Evolutionary conservation across 2,797 vertebrate species (phyloP).

Genomic region (Telmatherina bonti): DNA sequence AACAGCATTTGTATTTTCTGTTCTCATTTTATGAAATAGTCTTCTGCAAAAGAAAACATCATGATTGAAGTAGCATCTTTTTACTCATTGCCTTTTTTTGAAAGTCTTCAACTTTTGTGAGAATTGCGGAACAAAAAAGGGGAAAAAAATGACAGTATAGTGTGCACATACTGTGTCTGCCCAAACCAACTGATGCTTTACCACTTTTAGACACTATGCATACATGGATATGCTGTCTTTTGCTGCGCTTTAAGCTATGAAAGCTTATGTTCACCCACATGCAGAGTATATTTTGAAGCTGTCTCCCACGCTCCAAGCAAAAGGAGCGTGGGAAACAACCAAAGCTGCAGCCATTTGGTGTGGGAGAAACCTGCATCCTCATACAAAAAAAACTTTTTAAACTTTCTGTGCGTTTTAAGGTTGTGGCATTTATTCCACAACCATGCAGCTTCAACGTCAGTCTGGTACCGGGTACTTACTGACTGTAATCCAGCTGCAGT

Average conservation of each 20-base stretch:
- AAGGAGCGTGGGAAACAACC: background rate
- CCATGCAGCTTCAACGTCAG: background rate
- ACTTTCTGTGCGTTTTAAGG: background rate
- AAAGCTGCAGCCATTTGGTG: background rate
- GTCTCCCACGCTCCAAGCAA: background rate
- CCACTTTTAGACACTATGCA: background rate
- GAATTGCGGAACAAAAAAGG: background rate
- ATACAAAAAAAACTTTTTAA: background rate
- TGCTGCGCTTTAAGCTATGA: background rate
- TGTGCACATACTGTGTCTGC: background rate
- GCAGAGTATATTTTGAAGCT: background rate
- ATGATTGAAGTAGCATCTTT: background rate
- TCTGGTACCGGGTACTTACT: background rate
- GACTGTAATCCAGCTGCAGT: background rate
- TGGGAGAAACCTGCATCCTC: background rate
- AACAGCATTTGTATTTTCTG: conserved; percentile 4
- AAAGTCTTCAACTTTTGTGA: background rate
- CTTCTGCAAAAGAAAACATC: background rate
- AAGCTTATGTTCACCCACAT: background rate
- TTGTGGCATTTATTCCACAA: background rate
- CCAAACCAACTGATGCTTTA: background rate
- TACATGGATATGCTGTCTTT: background rate
- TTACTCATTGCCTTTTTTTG: background rate
- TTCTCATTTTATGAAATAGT: conserved; percentile 2
- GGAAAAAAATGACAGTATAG: background rate